Conservation (phyloP, 2,113 vertebrate genomes). For the pig (Sus scrofa) region T2T-Sscrofa CM000825.6:84835001-84835500, state of each 20-base stretch:
- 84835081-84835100: neutral
- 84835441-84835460: neutral
- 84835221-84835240: neutral
- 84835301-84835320: neutral
- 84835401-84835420: neutral
- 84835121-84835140: neutral
- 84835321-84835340: neutral
- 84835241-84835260: neutral
- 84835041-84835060: neutral
- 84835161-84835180: too few relatives aligned
- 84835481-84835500: neutral
- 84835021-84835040: neutral
- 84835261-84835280: neutral
- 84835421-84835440: neutral
- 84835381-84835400: too few relatives aligned
- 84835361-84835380: neutral
- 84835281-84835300: neutral
- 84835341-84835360: neutral
- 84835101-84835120: neutral
- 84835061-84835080: neutral
- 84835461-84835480: neutral
- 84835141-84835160: too few relatives aligned
- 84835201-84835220: neutral
- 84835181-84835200: neutral
- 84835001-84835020: accelerated